Conservation (phyloP, 2,113 vertebrate species). For the Hucho hucho region DNA sequence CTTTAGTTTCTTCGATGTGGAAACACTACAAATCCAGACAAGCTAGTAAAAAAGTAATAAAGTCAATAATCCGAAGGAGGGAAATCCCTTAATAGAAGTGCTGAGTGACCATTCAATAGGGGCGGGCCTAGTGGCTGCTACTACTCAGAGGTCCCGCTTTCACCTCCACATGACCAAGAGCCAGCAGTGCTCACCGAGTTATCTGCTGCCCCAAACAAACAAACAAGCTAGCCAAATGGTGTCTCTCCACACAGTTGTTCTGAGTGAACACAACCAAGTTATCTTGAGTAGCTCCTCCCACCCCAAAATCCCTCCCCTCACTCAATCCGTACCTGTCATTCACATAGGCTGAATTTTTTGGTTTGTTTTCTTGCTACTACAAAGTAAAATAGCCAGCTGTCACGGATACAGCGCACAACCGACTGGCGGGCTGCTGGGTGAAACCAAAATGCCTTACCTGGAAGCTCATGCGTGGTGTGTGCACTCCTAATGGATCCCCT, state of each 20-base stretch:
- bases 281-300: conserved; percentile 39
- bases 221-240: conserved; percentile 64
- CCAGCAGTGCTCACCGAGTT: conserved; percentile 44
- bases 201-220: conserved; percentile 59
- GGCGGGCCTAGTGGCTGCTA: conserved; percentile 23
- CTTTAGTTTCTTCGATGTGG: conserved; percentile 15
- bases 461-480: conserved; percentile 66
- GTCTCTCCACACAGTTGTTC: conserved; percentile 56
- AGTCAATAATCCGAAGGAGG: conserved; percentile 60
- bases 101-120: conserved; percentile 35
- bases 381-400: conserved; percentile 66
- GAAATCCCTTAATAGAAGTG: conserved; percentile 65
- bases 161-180: conserved; percentile 51
- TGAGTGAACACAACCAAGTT: conserved; percentile 69
- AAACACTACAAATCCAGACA: conserved; percentile 48
- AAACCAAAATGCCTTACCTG: conserved; percentile 71
- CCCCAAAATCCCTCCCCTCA: conserved; percentile 52
- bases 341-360: conserved; percentile 50
- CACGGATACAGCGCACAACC: conserved; percentile 44
- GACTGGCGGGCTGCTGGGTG: conserved; percentile 46
- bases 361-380: conserved; percentile 60
- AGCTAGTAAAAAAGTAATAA: conserved; percentile 49
- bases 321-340: conserved; percentile 56
- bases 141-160: conserved; percentile 49
- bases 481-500: conserved; percentile 67